phyloP scores from a whole-genome alignment of 2,888 invertebrate species.

The Mycalesis mineus region DNA sequence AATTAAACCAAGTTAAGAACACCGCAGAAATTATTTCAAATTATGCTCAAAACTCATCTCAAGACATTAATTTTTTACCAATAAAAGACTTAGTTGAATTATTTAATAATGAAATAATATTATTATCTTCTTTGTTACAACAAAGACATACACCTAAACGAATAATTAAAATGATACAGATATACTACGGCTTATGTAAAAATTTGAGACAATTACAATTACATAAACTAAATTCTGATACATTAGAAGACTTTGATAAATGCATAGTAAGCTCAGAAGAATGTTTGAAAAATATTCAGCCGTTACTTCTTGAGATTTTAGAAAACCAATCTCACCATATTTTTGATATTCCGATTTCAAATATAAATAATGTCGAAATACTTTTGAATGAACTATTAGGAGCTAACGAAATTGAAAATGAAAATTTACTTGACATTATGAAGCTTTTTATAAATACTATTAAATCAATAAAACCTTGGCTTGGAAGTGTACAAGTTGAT shows the following conservation, averaged over 20 bases:
- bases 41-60: constrained; percentile 45
- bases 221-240: constrained; percentile 32
- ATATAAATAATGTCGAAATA: constrained; percentile 9
- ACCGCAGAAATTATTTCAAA: constrained; percentile 51
- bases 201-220: constrained; percentile 48
- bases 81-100: constrained; percentile 53
- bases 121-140: constrained; percentile 49
- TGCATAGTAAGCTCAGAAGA: constrained; percentile 45
- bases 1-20: constrained; percentile 49
- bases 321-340: constrained; percentile 47
- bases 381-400: constrained; percentile 10
- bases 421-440: constrained; percentile 32
- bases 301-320: constrained; percentile 47
- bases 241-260: constrained; percentile 44
- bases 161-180: constrained; percentile 58
- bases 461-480: constrained; percentile 34
- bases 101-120: constrained; percentile 55
- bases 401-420: constrained; percentile 25
- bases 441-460: constrained; percentile 27
- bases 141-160: constrained; percentile 55
- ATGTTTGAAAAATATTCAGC: constrained; percentile 46
- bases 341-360: constrained; percentile 41
- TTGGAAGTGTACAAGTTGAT: constrained; percentile 26
- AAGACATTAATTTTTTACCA: constrained; percentile 44
- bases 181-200: constrained; percentile 48